Percentiles rank a stretch among this genome's conserved stretches.
Conservation (phyloP, 2,113 vertebrate species). For the Morone saxatilis region DNA sequence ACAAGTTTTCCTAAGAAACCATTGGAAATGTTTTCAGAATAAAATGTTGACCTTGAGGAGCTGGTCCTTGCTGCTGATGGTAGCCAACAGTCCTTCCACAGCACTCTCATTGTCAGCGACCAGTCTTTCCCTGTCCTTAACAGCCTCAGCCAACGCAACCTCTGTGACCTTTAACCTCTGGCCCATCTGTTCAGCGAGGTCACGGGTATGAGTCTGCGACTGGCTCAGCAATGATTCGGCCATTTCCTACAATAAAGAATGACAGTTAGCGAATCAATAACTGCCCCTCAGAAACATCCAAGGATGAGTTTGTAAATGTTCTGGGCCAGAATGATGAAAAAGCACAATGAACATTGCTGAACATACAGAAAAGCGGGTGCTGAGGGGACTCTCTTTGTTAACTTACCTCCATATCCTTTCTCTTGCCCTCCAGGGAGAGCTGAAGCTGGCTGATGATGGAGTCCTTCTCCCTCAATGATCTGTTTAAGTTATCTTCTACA, state of each 20-base stretch:
- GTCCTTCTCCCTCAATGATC: constrained; percentile 86
- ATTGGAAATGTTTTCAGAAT: neutral
- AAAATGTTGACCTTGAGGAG: constrained; percentile 80
- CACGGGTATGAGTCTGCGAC: constrained; percentile 74
- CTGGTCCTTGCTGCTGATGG: constrained; percentile 86
- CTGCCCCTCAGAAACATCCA: neutral
- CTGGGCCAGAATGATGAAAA: neutral
- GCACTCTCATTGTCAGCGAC: constrained; percentile 84
- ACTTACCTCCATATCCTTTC: constrained; percentile 87
- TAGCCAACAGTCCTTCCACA: constrained; percentile 82
- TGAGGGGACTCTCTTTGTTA: neutral
- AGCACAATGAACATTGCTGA: neutral
- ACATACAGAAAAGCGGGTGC: neutral
- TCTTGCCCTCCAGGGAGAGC: constrained; percentile 83
- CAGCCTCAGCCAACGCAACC: constrained; percentile 81
- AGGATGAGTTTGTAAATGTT: neutral
- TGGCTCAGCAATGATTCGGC: constrained; percentile 75
- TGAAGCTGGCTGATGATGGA: constrained; percentile 86
- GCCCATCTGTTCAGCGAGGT: constrained; percentile 83
- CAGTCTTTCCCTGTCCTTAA: constrained; percentile 83
- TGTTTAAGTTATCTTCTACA: constrained; percentile 86
- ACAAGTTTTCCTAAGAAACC: neutral
- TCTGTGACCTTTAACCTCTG: constrained; percentile 86
- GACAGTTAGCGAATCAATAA: too few relatives aligned
- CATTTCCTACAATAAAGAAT: constrained; percentile 75